Conservation (phyloP, 1,140 invertebrate species). For the Panonychus citri region DNA sequence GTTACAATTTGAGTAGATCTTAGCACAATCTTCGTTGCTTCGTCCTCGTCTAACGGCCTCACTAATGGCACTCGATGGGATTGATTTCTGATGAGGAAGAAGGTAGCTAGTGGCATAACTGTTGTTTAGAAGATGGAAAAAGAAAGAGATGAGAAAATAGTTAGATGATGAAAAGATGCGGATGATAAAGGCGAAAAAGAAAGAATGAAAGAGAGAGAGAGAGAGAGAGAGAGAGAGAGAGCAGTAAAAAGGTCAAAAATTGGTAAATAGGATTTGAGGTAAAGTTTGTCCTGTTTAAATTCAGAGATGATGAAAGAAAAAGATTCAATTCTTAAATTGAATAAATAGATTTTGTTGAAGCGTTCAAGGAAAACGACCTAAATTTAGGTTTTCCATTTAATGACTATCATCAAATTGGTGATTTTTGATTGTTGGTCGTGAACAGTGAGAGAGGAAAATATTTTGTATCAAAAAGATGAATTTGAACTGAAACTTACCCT, state of each 20-base stretch:
- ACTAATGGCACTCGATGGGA: constrained; percentile 30
- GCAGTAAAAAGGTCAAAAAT: neutral
- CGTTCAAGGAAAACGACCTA: neutral
- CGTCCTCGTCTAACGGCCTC: constrained; percentile 57
- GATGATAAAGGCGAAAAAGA: neutral
- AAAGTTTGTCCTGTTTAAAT: no score
- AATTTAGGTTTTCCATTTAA: neutral
- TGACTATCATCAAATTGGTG: neutral
- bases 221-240: no score
- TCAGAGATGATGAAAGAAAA: neutral
- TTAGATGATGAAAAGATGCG: neutral
- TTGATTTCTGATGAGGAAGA: constrained; percentile 40
- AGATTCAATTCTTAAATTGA: neutral
- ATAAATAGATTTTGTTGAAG: neutral
- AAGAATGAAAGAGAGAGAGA: neutral
- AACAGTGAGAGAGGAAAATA: no score
- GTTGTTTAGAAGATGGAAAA: neutral
- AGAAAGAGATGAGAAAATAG: neutral
- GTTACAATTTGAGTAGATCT: neutral
- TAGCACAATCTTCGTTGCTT: constrained; percentile 47
- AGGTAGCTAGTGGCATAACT: constrained; percentile 65
- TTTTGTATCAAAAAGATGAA: neutral
- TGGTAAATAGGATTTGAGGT: neutral
- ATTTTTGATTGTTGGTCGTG: no score
- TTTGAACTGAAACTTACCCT: constrained; percentile 41